Conservation (phyloP, 2,888 invertebrate genomes). For the Zygothrica quintamaculata region DNA sequence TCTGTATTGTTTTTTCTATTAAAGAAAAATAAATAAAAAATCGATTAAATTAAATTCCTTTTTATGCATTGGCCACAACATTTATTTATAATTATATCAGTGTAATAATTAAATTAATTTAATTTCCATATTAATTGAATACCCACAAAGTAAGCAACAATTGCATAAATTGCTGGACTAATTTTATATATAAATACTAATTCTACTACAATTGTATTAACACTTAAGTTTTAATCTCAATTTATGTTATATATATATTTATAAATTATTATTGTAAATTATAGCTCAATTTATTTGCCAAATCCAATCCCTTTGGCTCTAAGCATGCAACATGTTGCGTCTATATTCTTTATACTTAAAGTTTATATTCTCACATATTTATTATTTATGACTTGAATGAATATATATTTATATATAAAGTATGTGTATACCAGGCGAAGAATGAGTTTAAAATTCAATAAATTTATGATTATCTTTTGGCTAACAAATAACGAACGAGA, state of each 20-base stretch:
- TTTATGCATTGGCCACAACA: no score
- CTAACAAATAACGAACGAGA: constrained; percentile 31
- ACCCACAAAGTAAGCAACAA: not conserved
- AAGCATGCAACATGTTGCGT: not conserved
- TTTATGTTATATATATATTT: not conserved
- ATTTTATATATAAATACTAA: no score
- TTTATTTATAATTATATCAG: no score
- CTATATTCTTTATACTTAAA: constrained; percentile 2
- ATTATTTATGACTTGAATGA: constrained; percentile 52
- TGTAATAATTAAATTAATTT: no score
- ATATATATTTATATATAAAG: not conserved
- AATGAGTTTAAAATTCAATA: constrained; percentile 78
- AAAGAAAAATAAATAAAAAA: no score
- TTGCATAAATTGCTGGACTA: not conserved
- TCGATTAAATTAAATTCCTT: no score
- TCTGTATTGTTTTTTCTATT: no score
- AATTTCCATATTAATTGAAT: no score
- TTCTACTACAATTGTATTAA: no score
- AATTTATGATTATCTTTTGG: constrained; percentile 80
- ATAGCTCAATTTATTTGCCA: no score
- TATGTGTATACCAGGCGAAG: constrained; percentile 21
- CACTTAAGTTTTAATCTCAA: not conserved
- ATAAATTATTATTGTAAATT: not conserved
- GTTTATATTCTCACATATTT: constrained; percentile 9
- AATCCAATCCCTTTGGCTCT: not conserved